Percentiles rank a stretch among this genome's conserved stretches.
Evolutionary conservation across 2,113 vertebrate species (phyloP).

Genomic region (Gallinago jamesoni): DNA sequence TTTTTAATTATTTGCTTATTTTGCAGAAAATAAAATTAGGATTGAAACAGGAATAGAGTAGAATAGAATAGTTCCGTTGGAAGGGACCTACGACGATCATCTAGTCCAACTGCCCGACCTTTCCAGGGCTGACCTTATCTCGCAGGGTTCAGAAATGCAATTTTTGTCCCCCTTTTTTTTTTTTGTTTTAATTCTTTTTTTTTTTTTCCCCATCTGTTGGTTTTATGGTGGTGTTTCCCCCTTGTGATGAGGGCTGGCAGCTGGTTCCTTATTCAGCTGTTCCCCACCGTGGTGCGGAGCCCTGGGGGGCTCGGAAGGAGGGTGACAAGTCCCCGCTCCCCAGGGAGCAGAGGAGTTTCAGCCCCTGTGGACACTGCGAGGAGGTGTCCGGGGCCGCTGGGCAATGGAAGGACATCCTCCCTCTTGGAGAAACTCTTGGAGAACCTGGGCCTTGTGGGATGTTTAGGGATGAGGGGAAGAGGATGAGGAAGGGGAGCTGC

Average conservation of each 20-base stretch:
- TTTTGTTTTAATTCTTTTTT: not conserved
- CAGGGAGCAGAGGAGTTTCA: not conserved
- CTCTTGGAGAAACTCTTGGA: not conserved
- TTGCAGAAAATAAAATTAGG: not conserved
- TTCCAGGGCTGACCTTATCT: not conserved
- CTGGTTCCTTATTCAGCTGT: not conserved
- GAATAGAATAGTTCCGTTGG: not conserved
- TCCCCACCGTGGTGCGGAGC: not conserved
- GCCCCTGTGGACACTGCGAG: not conserved
- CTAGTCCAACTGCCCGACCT: not conserved
- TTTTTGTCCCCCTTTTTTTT: not conserved
- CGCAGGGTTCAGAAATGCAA: too few species aligned
- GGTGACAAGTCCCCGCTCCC: not conserved
- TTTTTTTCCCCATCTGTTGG: not conserved
- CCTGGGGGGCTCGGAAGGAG: rapidly evolving
- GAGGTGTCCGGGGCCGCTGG: not conserved
- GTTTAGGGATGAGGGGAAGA: not conserved
- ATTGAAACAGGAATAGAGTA: too few species aligned
- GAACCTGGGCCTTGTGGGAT: not conserved
- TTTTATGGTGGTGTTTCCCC: not conserved
- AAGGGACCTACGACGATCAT: too few species aligned
- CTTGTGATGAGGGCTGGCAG: too few species aligned
- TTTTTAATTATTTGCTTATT: not conserved
- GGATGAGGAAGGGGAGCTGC: not conserved
- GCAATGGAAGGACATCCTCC: not conserved